A percentile compares a stretch with the other conserved stretches of the same genome.
Conservation (phyloP, 1,140 invertebrate species). For the Littorina saxatilis region DNA sequence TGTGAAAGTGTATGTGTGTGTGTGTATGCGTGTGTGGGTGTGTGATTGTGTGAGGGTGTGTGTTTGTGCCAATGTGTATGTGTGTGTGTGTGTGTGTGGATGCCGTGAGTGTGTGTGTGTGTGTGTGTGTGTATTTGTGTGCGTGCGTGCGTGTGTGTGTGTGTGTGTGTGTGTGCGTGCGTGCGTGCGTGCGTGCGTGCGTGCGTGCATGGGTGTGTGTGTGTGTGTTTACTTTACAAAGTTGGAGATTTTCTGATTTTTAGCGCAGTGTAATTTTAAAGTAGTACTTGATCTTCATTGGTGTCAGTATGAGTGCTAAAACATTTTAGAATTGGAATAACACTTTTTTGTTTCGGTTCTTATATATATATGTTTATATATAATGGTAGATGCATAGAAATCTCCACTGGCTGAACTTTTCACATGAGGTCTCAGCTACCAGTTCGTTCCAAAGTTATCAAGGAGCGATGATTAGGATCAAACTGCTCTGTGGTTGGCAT, state of each 20-base stretch:
- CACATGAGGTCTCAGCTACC: too few species aligned
- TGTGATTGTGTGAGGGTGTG: not conserved
- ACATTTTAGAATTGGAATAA: too few species aligned
- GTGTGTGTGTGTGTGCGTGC: constrained; percentile 14
- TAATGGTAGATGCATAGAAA: too few species aligned
- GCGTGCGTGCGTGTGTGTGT: constrained; percentile 14
- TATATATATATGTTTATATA: too few species aligned
- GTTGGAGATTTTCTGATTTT: not conserved
- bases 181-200: not conserved
- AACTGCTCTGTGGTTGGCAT: too few species aligned
- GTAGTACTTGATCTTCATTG: not conserved
- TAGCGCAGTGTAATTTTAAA: too few species aligned
- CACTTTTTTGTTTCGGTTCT: too few species aligned
- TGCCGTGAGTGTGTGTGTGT: constrained; percentile 6
- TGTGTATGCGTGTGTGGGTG: constrained; percentile 7
- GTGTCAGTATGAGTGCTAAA: not conserved
- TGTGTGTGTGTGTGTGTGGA: not conserved
- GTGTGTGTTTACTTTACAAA: not conserved
- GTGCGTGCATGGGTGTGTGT: not conserved
- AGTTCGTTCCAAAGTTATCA: too few species aligned
- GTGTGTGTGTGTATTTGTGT: not conserved
- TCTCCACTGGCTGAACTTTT: too few species aligned
- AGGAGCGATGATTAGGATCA: too few species aligned
- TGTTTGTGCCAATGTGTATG: not conserved
- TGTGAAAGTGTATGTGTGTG: constrained; percentile 34